A percentile compares a stretch with the other conserved stretches of the same genome.
phyloP scores from a whole-genome alignment of 2,797 vertebrate genomes.

The Ammospiza maritima region DNA sequence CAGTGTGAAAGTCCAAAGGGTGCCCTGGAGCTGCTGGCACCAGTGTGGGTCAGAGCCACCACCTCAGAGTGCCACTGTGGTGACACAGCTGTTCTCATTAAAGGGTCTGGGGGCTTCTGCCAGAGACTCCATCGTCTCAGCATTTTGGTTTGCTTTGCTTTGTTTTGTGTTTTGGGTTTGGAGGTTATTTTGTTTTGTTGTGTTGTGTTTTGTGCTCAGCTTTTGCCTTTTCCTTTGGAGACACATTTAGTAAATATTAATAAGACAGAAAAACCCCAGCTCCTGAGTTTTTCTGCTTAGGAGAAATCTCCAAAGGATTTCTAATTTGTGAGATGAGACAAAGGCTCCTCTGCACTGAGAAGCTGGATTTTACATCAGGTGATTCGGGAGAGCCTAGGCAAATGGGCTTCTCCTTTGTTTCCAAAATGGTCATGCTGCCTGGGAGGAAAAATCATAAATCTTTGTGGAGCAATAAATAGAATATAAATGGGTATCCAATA shows the following conservation, averaged over 20 bases:
- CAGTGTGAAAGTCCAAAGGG: neutral
- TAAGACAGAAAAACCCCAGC: neutral
- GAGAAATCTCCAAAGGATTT: conserved; percentile 2
- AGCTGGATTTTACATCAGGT: conserved; percentile 63
- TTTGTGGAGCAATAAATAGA: conserved; percentile 60
- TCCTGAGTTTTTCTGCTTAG: conserved; percentile 1
- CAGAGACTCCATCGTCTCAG: neutral
- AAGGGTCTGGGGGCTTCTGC: neutral
- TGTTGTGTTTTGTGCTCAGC: neutral
- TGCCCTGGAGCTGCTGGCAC: neutral
- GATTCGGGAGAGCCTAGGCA: neutral
- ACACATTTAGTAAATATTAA: neutral
- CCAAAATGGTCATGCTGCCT: neutral
- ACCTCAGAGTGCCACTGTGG: fast-evolving
- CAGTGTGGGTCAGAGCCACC: neutral
- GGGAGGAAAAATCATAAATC: conserved; percentile 62
- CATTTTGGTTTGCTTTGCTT: neutral
- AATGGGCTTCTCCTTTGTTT: conserved; percentile 35
- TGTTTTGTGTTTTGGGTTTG: neutral
- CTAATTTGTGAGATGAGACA: neutral
- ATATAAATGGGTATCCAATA: conserved; percentile 68
- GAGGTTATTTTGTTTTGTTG: neutral
- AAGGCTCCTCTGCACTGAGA: neutral
- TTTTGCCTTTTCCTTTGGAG: neutral
- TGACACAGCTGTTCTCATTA: neutral